Conservation (phyloP, 2,888 invertebrate species). For the Smittia sp. region DNA sequence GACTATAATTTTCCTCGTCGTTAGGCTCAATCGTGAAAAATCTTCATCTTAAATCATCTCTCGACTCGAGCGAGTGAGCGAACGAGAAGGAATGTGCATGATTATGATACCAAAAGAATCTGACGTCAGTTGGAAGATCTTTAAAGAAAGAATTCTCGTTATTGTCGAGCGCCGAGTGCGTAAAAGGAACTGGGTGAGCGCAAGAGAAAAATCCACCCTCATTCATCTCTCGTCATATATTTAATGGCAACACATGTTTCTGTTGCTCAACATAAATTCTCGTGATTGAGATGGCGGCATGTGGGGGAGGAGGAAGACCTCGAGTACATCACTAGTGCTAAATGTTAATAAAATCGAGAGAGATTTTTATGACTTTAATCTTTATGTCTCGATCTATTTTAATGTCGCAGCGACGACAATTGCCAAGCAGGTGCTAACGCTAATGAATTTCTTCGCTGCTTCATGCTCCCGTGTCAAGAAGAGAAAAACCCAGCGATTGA, state of each 20-base stretch:
- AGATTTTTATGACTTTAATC: constrained; percentile 35
- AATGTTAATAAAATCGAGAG: constrained; percentile 14
- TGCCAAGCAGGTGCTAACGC: constrained; percentile 29
- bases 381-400: constrained; percentile 26
- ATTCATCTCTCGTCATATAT: constrained; percentile 39
- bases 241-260: constrained; percentile 41
- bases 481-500: background rate
- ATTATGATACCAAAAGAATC: constrained; percentile 26
- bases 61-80: too few relatives aligned
- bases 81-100: constrained; percentile 7
- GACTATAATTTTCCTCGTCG: constrained; percentile 15
- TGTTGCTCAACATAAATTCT: constrained; percentile 36
- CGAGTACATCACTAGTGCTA: constrained; percentile 15
- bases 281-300: background rate
- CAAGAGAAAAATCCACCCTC: constrained; percentile 38
- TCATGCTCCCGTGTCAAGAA: background rate
- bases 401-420: constrained; percentile 3
- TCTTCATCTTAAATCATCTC: constrained; percentile 3
- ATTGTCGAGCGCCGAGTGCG: background rate
- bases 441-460: constrained; percentile 21
- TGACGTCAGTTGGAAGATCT: constrained; percentile 2
- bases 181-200: constrained; percentile 27
- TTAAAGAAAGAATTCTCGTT: background rate
- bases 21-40: constrained; percentile 17
- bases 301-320: background rate